Evolutionary conservation across 1,140 invertebrate genomes (phyloP).

Genomic region (Panagrolaimus sp.): DNA sequence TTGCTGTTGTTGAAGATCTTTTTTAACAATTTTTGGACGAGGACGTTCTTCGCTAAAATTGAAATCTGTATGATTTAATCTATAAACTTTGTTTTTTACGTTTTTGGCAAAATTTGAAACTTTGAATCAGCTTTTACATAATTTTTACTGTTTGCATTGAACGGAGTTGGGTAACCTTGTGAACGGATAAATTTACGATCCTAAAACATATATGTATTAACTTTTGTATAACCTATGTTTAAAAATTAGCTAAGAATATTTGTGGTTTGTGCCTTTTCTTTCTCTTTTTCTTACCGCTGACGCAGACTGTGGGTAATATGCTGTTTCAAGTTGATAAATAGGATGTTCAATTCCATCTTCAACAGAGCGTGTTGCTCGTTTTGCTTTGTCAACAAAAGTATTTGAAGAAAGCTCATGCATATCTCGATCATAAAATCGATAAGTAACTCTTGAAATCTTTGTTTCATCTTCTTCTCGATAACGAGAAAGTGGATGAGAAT

Average conservation of each 20-base stretch:
- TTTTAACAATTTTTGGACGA: neutral
- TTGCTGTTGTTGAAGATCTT: neutral
- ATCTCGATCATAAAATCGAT: constrained; percentile 8
- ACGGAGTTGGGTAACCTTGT: constrained; percentile 5
- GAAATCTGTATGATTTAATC: neutral
- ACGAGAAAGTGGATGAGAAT: neutral
- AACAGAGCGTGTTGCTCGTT: neutral
- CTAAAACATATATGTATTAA: neutral
- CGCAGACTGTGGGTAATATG: constrained; percentile 2
- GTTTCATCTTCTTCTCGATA: constrained; percentile 4
- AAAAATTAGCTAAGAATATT: neutral
- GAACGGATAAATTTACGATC: neutral
- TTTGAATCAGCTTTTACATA: constrained; percentile 1
- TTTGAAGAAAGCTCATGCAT: constrained; percentile 5
- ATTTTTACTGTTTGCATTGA: neutral
- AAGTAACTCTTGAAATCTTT: constrained; percentile 11
- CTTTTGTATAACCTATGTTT: neutral
- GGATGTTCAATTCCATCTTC: constrained; percentile 6
- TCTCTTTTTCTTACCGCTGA: constrained; percentile 8
- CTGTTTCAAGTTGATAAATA: neutral
- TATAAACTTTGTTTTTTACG: neutral
- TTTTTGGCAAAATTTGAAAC: constrained; percentile 5
- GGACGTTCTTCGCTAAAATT: neutral
- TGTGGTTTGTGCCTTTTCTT: neutral
- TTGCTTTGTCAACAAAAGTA: constrained; percentile 1